Evolutionary conservation across 2,888 invertebrate species (phyloP), one percentile per base, ranked within the genome.

Genomic region (Mesorhabditis spiculigera): DNA sequence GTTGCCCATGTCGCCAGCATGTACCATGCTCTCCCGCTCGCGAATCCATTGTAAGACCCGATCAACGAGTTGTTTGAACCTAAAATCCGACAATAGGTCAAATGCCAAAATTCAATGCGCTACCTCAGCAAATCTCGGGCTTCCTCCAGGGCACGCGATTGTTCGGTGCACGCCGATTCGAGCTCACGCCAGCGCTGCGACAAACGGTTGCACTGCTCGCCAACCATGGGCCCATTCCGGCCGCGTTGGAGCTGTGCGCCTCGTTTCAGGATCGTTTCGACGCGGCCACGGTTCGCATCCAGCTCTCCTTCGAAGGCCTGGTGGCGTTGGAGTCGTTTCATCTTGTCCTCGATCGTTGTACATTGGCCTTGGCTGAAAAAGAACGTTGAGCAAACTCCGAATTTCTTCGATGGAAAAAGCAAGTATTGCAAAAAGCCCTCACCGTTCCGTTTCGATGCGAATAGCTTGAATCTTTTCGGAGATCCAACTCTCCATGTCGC

Each of bases 1-100:
- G 67, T 92, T 90, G 0, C 97, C 97, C 70, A 92, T 91, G 86
- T 97, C 96, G 71, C 93, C 92, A 0, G 94, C 94, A 87, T 93
- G 92, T 0, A 97, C 89, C 85, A 90, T 87, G 81, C 89, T 87
- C 83, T 90, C 90, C 88, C 96, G 97, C 85, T 97, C 96, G 63
- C 95, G 89, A 80, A 98, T 95, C 97, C 97, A 98, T 8, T 93
- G 92, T 84, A 95, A 93, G 68, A 95, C 93, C 87, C 95, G 94
- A 85, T 96, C 95, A 68, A 95, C 90, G 83, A 50, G 58, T 50
- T 50, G 58, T 50, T 50, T 50, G 58, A 50, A 50, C n/a, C 58
- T 50, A 50, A 50, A 50, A 13, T 50, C n/a, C n/a, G n/a, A 50
- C n/a, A 50, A 50, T 13, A 50, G 0, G 8, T n/a, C 8, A 13